phyloP scores from a whole-genome alignment of 1,140 invertebrate species.

The Macrocentrus cingulum region DNA sequence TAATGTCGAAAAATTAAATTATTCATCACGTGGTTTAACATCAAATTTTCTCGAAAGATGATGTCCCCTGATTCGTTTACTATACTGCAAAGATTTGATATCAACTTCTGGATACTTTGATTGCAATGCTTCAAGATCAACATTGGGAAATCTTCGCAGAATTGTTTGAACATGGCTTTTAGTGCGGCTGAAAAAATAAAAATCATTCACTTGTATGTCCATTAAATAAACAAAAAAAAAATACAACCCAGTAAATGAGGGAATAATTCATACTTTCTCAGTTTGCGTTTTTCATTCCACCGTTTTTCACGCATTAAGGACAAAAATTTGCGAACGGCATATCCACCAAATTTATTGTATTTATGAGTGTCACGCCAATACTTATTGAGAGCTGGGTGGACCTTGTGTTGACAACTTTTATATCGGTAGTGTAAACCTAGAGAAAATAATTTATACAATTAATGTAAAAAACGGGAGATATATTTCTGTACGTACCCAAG shows the following conservation, averaged over 20 bases:
- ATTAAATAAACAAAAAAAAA: too few relatives aligned
- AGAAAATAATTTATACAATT: too few relatives aligned
- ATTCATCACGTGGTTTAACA: too few relatives aligned
- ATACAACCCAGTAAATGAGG: not conserved
- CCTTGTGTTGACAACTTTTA: slow-evolving; percentile 57
- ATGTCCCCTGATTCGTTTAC: slow-evolving; percentile 65
- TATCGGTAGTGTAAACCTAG: slow-evolving; percentile 33
- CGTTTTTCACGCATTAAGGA: slow-evolving; percentile 68
- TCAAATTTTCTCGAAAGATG: slow-evolving; percentile 54
- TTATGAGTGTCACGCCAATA: slow-evolving; percentile 63
- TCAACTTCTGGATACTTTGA: slow-evolving; percentile 76
- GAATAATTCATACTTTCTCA: slow-evolving; percentile 55
- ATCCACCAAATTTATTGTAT: slow-evolving; percentile 50
- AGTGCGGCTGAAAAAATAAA: slow-evolving; percentile 60
- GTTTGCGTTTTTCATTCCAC: slow-evolving; percentile 61
- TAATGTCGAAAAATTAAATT: too few relatives aligned
- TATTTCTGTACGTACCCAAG: too few relatives aligned
- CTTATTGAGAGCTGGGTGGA: slow-evolving; percentile 64
- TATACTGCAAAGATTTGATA: slow-evolving; percentile 65
- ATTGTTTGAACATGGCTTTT: slow-evolving; percentile 68
- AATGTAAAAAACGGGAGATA: too few relatives aligned
- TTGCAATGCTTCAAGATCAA: slow-evolving; percentile 72
- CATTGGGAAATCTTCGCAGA: slow-evolving; percentile 73
- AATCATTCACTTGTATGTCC: too few relatives aligned
- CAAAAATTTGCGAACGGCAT: slow-evolving; percentile 67